Evolutionary conservation across 2,888 invertebrate species (phyloP), one percentile per base, ranked within the genome.

Genomic region (Drosophila melanosoma): DNA sequence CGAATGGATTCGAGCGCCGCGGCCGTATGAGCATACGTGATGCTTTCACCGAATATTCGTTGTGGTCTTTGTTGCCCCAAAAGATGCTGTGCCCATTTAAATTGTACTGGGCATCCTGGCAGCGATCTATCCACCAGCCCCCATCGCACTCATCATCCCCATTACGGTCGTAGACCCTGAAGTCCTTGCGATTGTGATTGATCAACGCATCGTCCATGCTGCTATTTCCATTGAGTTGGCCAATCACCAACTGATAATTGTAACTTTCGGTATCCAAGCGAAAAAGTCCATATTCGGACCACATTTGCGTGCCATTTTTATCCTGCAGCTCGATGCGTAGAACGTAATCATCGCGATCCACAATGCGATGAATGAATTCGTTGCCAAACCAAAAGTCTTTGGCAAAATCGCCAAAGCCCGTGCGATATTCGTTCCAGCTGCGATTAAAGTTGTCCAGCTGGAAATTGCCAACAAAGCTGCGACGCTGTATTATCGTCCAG

Each of bases 311-410:
- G 10, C 93, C 93, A 2, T 94, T 93, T 76, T 94, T 94, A 89
- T 94, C 94, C 83, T 93, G 93, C 10, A 95, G 78, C 73, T 95
- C 94, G 15, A 95, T 92, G 40, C 94, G 91, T 63, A 95, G 83
- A 20, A 91, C 90, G 61, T 94, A 89, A 75, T 93, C 92, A 38
- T 93, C 91, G 38, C 84, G 76, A 69, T 91, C 90, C 12, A 93
- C 91, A 69, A 95, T 77, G 60, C 92, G 91, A 79, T 94, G 93
- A 53, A 95, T 93, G 67, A 93, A 94, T 62, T 95, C 94, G 83
- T 95, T 95, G 7, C 95, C 95, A 75, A 94, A 93, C 95, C 95
- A 95, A 82, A 95, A 95, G 77, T 95, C 95, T 35, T 91, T 90
- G 11, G 91, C 76, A 20, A 95, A 80, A 76, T 93, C 91, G 1